A percentile compares a stretch with the other conserved stretches of the same genome.
Conservation (phyloP, 2,113 vertebrate genomes). For the Oenanthe oenanthe region DNA sequence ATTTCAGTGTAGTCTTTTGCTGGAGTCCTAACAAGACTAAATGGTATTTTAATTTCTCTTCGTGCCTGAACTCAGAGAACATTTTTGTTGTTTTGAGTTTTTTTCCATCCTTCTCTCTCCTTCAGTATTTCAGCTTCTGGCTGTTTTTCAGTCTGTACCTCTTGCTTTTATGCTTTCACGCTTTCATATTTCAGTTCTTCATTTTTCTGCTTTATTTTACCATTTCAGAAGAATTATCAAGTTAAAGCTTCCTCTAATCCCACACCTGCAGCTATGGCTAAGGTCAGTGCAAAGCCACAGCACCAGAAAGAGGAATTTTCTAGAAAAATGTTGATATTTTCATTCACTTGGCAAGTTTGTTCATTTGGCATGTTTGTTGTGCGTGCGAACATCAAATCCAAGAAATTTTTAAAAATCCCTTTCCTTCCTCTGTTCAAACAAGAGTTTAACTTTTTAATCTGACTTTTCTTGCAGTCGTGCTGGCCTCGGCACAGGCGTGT, state of each 20-base stretch:
- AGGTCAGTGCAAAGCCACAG: conserved; percentile 66
- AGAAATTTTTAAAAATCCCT: neutral
- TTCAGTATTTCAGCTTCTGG: conserved; percentile 37
- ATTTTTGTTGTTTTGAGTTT: neutral
- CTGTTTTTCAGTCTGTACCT: conserved; percentile 41
- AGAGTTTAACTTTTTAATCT: neutral
- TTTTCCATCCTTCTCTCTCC: neutral
- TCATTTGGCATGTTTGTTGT: neutral
- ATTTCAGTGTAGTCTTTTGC: neutral
- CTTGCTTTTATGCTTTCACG: conserved; percentile 61
- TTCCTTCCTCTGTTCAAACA: neutral
- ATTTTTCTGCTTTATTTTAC: conserved; percentile 73
- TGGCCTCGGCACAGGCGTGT: conserved; percentile 77
- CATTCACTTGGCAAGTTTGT: neutral
- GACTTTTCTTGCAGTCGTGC: conserved; percentile 75
- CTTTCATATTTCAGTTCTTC: conserved; percentile 69
- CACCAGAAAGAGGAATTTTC: neutral
- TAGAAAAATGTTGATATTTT: neutral
- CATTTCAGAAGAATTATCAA: conserved; percentile 70
- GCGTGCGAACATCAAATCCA: neutral
- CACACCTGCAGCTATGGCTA: conserved; percentile 50
- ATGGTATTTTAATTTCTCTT: neutral
- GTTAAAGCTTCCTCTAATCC: conserved; percentile 71
- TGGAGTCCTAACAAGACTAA: neutral
- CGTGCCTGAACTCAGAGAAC: neutral